Percentiles rank a stretch among this genome's conserved stretches.
Conservation (phyloP, 2,888 invertebrate genomes). For the Lithophane leautieri region DNA sequence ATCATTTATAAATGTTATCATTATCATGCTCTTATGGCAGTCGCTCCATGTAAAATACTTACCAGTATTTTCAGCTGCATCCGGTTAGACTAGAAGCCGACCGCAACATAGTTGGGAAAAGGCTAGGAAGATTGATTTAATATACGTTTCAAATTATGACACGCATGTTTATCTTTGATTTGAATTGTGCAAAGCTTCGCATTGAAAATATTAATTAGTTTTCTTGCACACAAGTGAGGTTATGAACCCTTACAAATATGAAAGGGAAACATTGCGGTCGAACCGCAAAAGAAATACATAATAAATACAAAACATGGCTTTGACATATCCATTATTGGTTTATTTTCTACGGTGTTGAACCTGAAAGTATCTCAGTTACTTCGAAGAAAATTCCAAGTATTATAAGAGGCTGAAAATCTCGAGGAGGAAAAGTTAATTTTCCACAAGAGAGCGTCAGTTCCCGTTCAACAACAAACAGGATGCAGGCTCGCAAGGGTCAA, state of each 20-base stretch:
- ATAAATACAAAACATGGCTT: conserved; percentile 34
- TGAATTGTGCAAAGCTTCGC: background rate
- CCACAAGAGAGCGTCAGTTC: conserved; percentile 46
- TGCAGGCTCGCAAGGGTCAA: conserved; percentile 72
- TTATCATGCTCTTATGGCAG: background rate
- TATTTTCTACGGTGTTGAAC: conserved; percentile 35
- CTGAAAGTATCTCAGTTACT: conserved; percentile 19
- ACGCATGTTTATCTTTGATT: background rate
- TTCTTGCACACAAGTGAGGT: background rate
- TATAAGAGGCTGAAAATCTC: conserved; percentile 27
- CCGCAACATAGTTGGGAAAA: too few relatives aligned
- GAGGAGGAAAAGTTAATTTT: conserved; percentile 53
- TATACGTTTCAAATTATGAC: background rate
- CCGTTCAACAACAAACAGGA: conserved; percentile 49
- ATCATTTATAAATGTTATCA: background rate
- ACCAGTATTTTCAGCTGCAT: too few relatives aligned
- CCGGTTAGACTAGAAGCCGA: too few relatives aligned
- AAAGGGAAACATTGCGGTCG: background rate
- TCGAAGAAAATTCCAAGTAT: conserved; percentile 16
- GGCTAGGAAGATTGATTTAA: too few relatives aligned
- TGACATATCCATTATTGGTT: conserved; percentile 41
- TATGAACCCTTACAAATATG: conserved; percentile 13
- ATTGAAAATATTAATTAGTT: background rate
- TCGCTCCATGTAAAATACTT: too few relatives aligned
- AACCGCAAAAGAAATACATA: conserved; percentile 1